Evolutionary conservation across 2,888 invertebrate species (phyloP), one percentile per base, ranked within the genome.

Genomic region (Neria commutata): DNA sequence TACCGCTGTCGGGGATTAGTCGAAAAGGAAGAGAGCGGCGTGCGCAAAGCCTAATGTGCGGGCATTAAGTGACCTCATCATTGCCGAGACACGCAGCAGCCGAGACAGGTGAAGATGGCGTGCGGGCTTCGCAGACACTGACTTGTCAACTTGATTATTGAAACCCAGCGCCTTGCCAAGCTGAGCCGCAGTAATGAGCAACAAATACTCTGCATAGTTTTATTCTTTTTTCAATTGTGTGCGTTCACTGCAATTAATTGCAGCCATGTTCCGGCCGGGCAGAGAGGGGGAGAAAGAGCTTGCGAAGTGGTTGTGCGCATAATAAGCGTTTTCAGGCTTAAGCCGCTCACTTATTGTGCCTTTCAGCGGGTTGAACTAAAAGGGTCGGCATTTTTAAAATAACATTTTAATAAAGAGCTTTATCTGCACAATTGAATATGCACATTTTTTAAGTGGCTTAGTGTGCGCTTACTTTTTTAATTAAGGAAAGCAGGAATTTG

Each of bases 11-110:
- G 46, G 5, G 47, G 54, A 26, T 47, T 54, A 46, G 40, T 6
- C 3, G 14, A 24, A 24, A 52, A 24, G 25, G 14, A 40, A 52
- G 2, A 25, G 25, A 24, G 21, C 4, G 16, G 14, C 6, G 25
- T 5, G 24, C 48, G 4, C 4, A 17, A 33, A 52, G 16, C 40
- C 10, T 6, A 54, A 48, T 58, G 54, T 42, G 49, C 54, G 72
- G 65, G 73, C 65, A 74, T 72, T 74, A 72, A 72, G 75, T 72
- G 74, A 72, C 72, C 75, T 72, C 75, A 72, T 72, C 74, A 74
- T 63, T 62, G 60, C 65, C 69, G 64, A 54, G 71, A 72, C 72
- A 72, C 75, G 72, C 66, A 72, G 72, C 54, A 60, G 57, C 29
- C n/a, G 11, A 29, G 5, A 29, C 5, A 67, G 61, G 66, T 66